A percentile compares a stretch with the other conserved stretches of the same genome.
phyloP scores from a whole-genome alignment of 2,888 invertebrate genomes.

The Myopa tessellatipennis region DNA sequence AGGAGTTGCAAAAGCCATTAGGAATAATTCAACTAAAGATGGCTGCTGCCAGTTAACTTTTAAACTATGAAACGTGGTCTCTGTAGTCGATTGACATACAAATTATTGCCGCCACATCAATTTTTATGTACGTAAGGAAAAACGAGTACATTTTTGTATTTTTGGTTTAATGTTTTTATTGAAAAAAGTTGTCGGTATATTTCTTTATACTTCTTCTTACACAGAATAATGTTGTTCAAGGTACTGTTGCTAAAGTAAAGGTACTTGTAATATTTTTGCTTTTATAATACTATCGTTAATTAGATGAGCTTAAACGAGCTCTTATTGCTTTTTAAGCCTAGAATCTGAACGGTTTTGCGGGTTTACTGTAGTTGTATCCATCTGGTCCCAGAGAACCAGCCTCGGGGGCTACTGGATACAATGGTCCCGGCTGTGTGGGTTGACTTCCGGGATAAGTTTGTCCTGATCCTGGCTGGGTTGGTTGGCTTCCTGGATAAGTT shows the following conservation, averaged over 20 bases:
- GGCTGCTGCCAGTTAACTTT: constrained; percentile 8
- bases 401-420: constrained; percentile 47
- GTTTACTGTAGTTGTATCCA: constrained; percentile 67
- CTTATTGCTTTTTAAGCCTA: constrained; percentile 46
- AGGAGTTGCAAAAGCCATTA: neutral
- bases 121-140: neutral
- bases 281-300: neutral
- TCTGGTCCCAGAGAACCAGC: constrained; percentile 63
- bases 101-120: neutral
- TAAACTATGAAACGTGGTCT: neutral
- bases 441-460: constrained; percentile 39
- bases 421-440: constrained; percentile 36
- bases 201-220: neutral
- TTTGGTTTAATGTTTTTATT: constrained; percentile 9
- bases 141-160: neutral
- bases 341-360: constrained; percentile 62
- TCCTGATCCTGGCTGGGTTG: constrained; percentile 25
- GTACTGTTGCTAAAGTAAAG: constrained; percentile 10
- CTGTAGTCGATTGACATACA: neutral
- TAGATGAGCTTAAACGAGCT: neutral
- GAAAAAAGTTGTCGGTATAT: constrained; percentile 5
- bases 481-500: constrained; percentile 28
- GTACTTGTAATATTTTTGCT: neutral
- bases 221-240: neutral
- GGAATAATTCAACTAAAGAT: constrained; percentile 1